Conservation (phyloP, 2,113 vertebrate species). For the Damaliscus lunatus region DNA sequence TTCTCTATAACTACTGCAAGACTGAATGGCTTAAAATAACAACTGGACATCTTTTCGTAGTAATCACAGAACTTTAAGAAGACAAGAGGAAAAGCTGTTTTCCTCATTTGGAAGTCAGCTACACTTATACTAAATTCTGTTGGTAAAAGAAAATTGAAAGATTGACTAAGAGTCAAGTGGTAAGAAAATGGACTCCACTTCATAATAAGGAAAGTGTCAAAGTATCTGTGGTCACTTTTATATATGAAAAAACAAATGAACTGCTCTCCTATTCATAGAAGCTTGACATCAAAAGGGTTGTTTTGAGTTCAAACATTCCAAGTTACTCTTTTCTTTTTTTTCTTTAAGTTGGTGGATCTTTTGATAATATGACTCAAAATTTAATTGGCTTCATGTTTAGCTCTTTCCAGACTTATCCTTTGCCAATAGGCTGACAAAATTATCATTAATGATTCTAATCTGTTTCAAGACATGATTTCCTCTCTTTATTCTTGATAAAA, state of each 20-base stretch:
- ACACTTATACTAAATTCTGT: background rate
- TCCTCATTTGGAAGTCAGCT: background rate
- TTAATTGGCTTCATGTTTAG: background rate
- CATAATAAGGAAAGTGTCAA: background rate
- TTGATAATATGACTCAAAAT: background rate
- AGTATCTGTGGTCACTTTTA: background rate
- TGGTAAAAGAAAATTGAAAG: background rate
- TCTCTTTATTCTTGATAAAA: background rate
- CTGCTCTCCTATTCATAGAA: background rate
- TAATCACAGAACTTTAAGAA: too few relatives aligned
- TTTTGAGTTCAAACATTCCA: background rate
- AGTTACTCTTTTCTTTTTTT: background rate
- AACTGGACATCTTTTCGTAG: background rate
- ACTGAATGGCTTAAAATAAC: background rate
- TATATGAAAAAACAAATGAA: background rate
- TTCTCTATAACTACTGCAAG: background rate
- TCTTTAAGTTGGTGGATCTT: background rate
- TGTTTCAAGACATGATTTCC: background rate
- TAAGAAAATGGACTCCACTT: background rate
- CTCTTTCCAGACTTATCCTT: background rate
- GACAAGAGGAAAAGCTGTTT: background rate
- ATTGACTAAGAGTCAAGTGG: background rate
- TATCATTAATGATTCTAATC: background rate
- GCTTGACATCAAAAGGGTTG: background rate
- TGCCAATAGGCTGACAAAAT: background rate